Percentiles rank a stretch among this genome's conserved stretches.
Evolutionary conservation across 2,888 invertebrate species (phyloP).

Genomic region (Callinectes sapidus): DNA sequence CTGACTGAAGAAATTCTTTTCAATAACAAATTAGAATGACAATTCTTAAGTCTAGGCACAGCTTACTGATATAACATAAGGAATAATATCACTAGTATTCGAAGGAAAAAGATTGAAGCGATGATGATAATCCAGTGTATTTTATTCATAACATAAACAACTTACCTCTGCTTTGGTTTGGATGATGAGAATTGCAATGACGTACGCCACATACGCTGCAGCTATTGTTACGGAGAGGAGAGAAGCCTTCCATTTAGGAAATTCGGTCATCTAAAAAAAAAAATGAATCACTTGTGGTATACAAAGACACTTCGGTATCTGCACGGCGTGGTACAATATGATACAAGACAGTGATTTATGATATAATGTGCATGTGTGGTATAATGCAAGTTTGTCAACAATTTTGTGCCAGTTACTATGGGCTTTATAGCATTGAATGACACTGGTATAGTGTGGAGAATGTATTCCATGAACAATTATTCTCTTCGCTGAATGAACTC

Average conservation of each 20-base stretch:
- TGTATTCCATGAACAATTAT: too few relatives aligned
- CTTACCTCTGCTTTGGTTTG: slow-evolving; percentile 40
- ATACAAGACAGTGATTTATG: too few relatives aligned
- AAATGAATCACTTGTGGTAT: too few relatives aligned
- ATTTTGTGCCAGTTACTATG: too few relatives aligned
- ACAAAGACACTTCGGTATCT: too few relatives aligned
- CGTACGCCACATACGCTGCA: slow-evolving; percentile 45
- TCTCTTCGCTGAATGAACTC: too few relatives aligned
- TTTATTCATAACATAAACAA: neutral
- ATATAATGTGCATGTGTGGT: too few relatives aligned
- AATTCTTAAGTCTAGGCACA: neutral
- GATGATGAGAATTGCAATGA: slow-evolving; percentile 54
- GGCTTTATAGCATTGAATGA: too few relatives aligned
- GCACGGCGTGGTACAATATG: too few relatives aligned
- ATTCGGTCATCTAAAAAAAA: neutral
- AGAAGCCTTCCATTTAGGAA: neutral
- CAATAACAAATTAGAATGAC: neutral
- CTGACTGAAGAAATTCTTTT: neutral
- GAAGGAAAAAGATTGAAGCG: too few relatives aligned
- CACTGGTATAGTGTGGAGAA: too few relatives aligned
- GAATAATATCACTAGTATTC: neutral
- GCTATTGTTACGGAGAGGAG: neutral
- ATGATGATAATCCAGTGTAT: neutral
- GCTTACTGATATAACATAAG: neutral
- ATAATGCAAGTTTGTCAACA: too few relatives aligned